These are phyloP conservation scores for Shargacucullia verbasci DNA, from an alignment of 2,888 invertebrate genomes.

Conservation along the genomic window DNA sequence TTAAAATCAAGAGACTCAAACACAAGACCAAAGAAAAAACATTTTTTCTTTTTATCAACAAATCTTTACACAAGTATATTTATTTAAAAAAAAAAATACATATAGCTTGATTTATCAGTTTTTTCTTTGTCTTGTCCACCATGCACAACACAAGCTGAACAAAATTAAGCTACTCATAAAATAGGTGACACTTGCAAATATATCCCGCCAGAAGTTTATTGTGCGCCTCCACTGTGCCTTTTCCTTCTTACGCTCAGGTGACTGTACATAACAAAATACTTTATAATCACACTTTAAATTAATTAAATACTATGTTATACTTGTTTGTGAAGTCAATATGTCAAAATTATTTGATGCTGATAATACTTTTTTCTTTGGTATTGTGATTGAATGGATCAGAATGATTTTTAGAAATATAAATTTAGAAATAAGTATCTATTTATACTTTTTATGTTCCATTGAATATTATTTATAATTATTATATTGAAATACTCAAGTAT, in stretches of 20 bases:
- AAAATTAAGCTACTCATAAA: slow-evolving; percentile 59
- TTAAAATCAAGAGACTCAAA: slow-evolving; percentile 36
- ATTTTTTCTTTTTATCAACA: slow-evolving; percentile 1
- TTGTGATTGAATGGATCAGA: slow-evolving; percentile 54
- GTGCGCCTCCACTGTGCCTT: slow-evolving; percentile 88
- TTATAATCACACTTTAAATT: slow-evolving; percentile 40
- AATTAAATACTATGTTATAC: neutral
- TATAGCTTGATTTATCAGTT: slow-evolving; percentile 57
- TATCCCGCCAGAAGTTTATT: slow-evolving; percentile 88
- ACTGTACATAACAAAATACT: slow-evolving; percentile 75
- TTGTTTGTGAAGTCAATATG: too few relatives aligned
- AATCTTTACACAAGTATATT: neutral
- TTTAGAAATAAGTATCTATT: too few relatives aligned
- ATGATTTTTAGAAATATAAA: too few relatives aligned
- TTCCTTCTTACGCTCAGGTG: slow-evolving; percentile 85
- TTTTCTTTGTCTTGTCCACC: slow-evolving; percentile 76
- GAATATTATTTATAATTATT: too few relatives aligned
- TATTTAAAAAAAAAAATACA: neutral
- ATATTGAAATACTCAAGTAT: too few relatives aligned
- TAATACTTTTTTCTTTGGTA: slow-evolving; percentile 74
- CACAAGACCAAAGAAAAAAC: slow-evolving; percentile 86
- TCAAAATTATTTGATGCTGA: too few relatives aligned
- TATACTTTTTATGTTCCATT: too few relatives aligned
- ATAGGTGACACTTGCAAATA: slow-evolving; percentile 87
- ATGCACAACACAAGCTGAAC: slow-evolving; percentile 33